A percentile compares a stretch with the other conserved stretches of the same genome.
Evolutionary conservation across 2,888 invertebrate genomes (phyloP).

Genomic region (Eurytoma adleriae): DNA sequence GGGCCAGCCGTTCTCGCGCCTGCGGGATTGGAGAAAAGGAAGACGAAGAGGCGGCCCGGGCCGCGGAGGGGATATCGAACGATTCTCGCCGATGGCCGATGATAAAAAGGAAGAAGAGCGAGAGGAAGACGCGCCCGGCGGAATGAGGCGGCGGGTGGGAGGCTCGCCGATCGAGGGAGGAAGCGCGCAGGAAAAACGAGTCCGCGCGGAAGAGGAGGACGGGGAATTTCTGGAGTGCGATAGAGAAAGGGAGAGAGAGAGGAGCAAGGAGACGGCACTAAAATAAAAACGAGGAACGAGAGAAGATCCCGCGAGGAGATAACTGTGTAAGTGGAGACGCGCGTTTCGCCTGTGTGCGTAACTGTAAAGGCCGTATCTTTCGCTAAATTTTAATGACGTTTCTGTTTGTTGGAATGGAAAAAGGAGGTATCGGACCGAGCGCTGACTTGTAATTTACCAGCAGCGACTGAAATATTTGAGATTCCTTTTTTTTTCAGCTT

Average conservation of each 20-base stretch:
- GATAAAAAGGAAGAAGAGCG: constrained; percentile 43
- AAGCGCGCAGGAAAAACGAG: constrained; percentile 47
- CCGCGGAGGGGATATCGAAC: constrained; percentile 47
- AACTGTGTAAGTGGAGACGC: constrained; percentile 70
- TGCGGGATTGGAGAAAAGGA: constrained; percentile 58
- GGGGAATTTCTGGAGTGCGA: constrained; percentile 42
- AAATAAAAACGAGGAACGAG: constrained; percentile 67
- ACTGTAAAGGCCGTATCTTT: constrained; percentile 54
- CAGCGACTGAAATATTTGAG: constrained; percentile 18
- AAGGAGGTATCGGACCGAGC: constrained; percentile 20
- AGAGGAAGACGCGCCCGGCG: neutral
- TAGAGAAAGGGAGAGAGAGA: constrained; percentile 59
- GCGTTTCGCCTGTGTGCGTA: constrained; percentile 53
- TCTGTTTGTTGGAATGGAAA: constrained; percentile 51
- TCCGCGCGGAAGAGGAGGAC: constrained; percentile 37
- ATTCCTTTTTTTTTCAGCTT: neutral
- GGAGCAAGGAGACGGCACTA: constrained; percentile 64
- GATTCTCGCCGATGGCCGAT: constrained; percentile 55
- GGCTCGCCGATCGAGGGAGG: constrained; percentile 26
- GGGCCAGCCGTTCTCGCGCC: constrained; percentile 4
- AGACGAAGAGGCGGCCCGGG: constrained; percentile 34
- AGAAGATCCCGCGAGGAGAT: constrained; percentile 70
- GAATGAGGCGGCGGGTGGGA: neutral
- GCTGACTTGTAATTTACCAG: constrained; percentile 51
- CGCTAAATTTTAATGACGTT: constrained; percentile 55